Evolutionary conservation across 2,113 vertebrate genomes (phyloP).

Genomic region (Neomonachus schauinslandi): DNA sequence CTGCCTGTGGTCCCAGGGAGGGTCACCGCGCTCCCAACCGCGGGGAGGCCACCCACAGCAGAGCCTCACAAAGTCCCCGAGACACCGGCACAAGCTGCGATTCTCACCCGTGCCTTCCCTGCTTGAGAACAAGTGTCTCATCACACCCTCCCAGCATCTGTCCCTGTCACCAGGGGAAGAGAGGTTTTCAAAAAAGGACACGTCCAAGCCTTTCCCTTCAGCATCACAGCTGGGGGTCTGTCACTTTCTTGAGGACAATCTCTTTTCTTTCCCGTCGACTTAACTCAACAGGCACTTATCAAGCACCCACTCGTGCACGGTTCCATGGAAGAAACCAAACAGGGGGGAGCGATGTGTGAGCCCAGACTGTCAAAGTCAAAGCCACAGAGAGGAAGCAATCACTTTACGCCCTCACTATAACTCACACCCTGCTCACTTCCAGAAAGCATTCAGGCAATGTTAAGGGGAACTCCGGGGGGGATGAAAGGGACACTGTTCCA

Average conservation of each 20-base stretch:
- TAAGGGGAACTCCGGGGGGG: background rate
- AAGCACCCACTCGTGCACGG: background rate
- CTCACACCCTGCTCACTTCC: background rate
- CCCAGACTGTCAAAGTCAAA: background rate
- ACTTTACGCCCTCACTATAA: background rate
- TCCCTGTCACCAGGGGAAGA: background rate
- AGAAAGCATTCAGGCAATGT: background rate
- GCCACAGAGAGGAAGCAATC: background rate
- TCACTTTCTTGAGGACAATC: background rate
- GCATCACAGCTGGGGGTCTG: background rate
- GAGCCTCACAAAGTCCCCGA: background rate
- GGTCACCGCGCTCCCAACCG: background rate
- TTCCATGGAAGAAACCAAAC: background rate
- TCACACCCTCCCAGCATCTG: background rate
- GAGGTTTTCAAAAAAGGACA: background rate
- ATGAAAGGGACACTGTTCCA: background rate
- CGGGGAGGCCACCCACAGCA: background rate
- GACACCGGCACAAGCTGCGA: no score
- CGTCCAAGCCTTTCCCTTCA: background rate
- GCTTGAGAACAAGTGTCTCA: background rate
- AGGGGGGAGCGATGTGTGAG: background rate
- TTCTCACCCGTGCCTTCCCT: background rate
- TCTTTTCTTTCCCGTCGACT: background rate
- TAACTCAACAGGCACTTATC: background rate
- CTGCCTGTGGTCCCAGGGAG: background rate